These are phyloP conservation scores for Eupsittula cactorum DNA, from an alignment of 2,113 vertebrate genomes.

Conservation along the genomic window DNA sequence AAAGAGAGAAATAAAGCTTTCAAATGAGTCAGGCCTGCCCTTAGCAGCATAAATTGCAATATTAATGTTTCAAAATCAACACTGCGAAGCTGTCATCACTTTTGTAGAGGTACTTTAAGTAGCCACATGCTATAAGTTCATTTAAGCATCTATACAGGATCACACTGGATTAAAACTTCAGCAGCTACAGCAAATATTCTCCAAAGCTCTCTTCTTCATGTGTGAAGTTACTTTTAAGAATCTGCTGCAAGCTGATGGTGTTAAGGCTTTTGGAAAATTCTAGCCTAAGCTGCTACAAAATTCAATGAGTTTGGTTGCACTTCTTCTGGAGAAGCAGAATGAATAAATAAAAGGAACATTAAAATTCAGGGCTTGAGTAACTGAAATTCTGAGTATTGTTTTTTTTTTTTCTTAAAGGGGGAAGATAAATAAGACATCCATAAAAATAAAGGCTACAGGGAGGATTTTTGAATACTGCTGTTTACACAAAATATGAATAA, in stretches of 20 bases:
- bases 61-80: slow-evolving; percentile 21
- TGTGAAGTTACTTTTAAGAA: not conserved
- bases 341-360: not conserved
- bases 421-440: not conserved
- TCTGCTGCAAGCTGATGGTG: not conserved
- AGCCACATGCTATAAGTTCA: not conserved
- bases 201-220: not conserved
- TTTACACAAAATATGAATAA: slow-evolving; percentile 31
- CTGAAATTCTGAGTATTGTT: not conserved
- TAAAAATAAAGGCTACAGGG: not conserved
- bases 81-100: not conserved
- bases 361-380: not conserved
- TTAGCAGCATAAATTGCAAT: not conserved
- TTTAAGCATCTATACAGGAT: not conserved
- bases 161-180: not conserved
- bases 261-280: not conserved
- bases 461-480: not conserved
- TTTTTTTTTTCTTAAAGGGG: not conserved
- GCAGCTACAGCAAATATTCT: not conserved
- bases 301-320: not conserved
- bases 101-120: not conserved
- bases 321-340: not conserved
- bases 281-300: not conserved
- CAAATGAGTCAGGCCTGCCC: slow-evolving; percentile 2
- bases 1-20: slow-evolving; percentile 30